Percentiles rank a stretch among this genome's conserved stretches.
phyloP scores from a whole-genome alignment of 2,888 invertebrate species.

The Metalampra italica region DNA sequence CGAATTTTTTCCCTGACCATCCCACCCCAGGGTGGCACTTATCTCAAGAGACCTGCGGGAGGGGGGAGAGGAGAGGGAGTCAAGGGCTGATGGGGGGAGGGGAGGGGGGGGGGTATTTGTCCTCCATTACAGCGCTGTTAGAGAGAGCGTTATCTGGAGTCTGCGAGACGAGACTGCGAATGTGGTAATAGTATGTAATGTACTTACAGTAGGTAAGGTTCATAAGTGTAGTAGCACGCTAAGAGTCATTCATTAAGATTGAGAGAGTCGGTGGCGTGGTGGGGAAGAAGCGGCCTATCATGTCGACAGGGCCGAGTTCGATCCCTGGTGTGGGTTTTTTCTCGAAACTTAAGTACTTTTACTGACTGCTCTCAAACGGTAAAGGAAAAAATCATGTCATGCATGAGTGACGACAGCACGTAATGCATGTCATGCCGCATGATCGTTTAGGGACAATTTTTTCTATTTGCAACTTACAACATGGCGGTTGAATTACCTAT shows the following conservation, averaged over 20 bases:
- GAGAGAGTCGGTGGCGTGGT: no score
- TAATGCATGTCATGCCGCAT: no score
- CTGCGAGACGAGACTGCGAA: conserved; percentile 2
- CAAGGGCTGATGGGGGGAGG: not conserved
- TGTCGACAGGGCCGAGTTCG: no score
- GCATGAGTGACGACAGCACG: no score
- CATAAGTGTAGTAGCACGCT: not conserved
- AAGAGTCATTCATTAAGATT: not conserved
- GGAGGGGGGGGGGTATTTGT: conserved; percentile 22
- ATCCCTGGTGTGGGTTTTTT: no score
- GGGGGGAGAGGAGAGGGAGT: conserved; percentile 11
- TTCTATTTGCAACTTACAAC: no score
- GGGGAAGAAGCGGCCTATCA: no score
- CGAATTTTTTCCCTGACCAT: conserved; percentile 9
- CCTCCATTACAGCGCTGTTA: conserved; percentile 44
- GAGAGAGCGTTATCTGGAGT: conserved; percentile 22
- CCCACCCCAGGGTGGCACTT: conserved; percentile 23
- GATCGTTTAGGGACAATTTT: no score
- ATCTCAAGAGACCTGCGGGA: conserved; percentile 16
- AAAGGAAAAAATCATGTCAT: no score
- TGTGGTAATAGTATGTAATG: conserved; percentile 4
- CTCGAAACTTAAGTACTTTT: no score
- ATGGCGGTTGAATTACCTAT: no score
- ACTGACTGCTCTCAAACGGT: no score
- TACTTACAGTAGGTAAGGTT: not conserved